These are phyloP conservation scores for Lochmaea capreae DNA, from an alignment of 2,888 invertebrate species.

Conservation along the genomic window DNA sequence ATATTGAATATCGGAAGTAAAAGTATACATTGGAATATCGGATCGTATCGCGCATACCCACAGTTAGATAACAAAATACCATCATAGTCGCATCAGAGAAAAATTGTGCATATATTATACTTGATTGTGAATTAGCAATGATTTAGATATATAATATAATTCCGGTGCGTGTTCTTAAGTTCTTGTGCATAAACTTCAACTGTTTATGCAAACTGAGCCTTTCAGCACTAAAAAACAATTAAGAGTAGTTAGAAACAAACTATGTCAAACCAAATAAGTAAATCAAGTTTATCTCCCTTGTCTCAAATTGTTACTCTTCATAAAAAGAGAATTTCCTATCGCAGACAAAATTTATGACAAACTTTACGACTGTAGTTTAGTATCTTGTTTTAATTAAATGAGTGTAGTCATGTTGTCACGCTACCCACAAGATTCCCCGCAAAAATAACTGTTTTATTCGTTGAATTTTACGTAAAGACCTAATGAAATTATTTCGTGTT, in stretches of 20 bases:
- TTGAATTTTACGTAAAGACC: conserved; percentile 39
- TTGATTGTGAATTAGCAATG: no score
- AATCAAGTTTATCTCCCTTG: conserved; percentile 6
- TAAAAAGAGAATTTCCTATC: conserved; percentile 21
- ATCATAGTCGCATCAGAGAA: no score
- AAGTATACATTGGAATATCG: no score
- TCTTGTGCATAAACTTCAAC: background rate
- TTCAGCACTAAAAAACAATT: background rate
- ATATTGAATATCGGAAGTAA: no score
- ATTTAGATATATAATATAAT: background rate
- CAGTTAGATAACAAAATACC: no score
- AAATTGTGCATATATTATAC: no score
- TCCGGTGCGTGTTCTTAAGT: background rate
- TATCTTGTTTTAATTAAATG: conserved; percentile 34
- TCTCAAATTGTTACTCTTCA: conserved; percentile 7
- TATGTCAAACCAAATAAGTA: conserved; percentile 9
- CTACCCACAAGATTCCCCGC: conserved; percentile 17
- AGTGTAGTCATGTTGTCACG: conserved; percentile 30
- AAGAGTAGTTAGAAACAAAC: background rate
- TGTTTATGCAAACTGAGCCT: background rate
- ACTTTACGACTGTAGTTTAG: conserved; percentile 32
- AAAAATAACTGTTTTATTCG: conserved; percentile 23
- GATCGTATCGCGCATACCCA: no score
- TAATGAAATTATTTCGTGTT: background rate
- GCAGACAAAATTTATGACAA: conserved; percentile 26